Evolutionary conservation across 2,113 vertebrate species (phyloP).

Genomic region (Onychostoma macrolepis): DNA sequence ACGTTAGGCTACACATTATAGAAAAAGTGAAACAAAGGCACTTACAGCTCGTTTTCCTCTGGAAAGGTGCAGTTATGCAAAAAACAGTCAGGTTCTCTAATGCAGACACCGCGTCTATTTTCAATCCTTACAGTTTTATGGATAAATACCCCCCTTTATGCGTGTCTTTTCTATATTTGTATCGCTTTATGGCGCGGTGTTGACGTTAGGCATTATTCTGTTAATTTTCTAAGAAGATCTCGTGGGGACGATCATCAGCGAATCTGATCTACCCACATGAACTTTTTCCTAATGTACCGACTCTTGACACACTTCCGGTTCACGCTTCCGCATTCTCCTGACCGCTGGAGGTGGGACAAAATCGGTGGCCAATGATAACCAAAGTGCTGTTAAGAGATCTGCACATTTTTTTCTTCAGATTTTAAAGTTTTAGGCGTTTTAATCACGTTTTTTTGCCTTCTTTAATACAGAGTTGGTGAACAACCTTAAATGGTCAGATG

Average conservation of each 20-base stretch:
- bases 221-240: not conserved
- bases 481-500: not conserved
- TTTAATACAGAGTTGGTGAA: not conserved
- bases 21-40: not conserved
- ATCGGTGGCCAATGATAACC: not conserved
- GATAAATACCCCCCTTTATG: not conserved
- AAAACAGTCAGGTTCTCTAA: not conserved
- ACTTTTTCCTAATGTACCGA: constrained; percentile 54
- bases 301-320: constrained; percentile 55
- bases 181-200: not conserved
- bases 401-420: not conserved
- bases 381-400: not conserved
- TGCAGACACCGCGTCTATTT: not conserved
- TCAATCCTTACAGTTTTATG: not conserved
- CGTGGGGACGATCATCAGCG: not conserved
- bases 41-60: constrained; percentile 9
- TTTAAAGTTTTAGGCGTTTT: not conserved
- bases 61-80: not conserved
- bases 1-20: not conserved
- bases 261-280: constrained; percentile 32
- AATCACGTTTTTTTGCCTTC: not conserved
- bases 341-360: not conserved
- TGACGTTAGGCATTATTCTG: constrained; percentile 1
- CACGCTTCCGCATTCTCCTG: constrained; percentile 50
- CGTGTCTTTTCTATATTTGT: not conserved